Base-by-base conservation (phyloP, 2,113 vertebrate species). In the Cairina moschata region DNA sequence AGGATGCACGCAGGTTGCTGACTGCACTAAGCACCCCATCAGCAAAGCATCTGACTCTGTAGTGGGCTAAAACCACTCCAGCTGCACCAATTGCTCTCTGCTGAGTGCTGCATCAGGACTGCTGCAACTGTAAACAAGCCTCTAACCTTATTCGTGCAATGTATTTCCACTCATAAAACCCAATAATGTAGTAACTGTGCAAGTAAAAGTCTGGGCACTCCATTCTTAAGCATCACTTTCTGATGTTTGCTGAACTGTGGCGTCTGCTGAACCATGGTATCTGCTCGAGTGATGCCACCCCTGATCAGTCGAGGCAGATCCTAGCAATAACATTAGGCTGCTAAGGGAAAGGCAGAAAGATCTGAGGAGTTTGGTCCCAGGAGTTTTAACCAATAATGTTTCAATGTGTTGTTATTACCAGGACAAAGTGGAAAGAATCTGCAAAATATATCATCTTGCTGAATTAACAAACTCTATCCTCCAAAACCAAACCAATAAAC, bases 271-370 rank as follows among this genome's bases (percentile, higher is more conserved):
- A 68, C 40, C 52, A 18, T 48, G 50, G 50, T 38, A 60, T 65
- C 42, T 82, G 25, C 54, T 75, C 22, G 65, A 67, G 46, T 7
- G 1, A 42, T 15, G n/a, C 2, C 2, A 72, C 23, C 22, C 5
- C 42, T 63, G 28, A 31, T 67, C 67, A 20, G 32, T 42, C 54
- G n/a, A 3, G 0, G 26, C 42, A 84, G 40, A 65, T 75, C 32
- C 44, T 44, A 56, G 58, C 15, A 59, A 26, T n/a, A 67, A 11
- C 15, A n/a, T 38, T 34, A 52, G 62, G 38, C 29, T 59, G 17
- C 52, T 68, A 26, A 0, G 0, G 42, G 11, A 29, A 66, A 79
- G 23, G 66, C 29, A 54, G 15, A 34, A 73, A 78, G 11, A 48
- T 68, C 34, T 84, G 34, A 42, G 32, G 29, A 72, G 32, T 29